Percentiles rank a stretch among this genome's conserved stretches.
Conservation (phyloP, 2,797 vertebrate species). For the Epinephelus awoara region DNA sequence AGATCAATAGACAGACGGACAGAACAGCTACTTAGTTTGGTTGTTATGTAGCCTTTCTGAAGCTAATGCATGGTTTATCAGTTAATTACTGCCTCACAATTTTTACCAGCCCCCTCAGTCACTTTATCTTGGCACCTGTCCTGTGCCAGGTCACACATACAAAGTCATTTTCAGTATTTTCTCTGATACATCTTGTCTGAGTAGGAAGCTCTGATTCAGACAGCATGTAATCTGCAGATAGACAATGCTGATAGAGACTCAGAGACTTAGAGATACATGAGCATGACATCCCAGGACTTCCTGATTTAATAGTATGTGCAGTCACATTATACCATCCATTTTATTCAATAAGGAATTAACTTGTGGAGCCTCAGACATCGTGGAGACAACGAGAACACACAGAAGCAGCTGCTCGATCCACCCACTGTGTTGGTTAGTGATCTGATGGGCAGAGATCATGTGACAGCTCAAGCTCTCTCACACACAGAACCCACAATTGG, state of each 20-base stretch:
- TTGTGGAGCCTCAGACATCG: slow-evolving; percentile 41
- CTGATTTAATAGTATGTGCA: slow-evolving; percentile 52
- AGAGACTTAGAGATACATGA: slow-evolving; percentile 11
- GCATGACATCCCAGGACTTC: slow-evolving; percentile 53
- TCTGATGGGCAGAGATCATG: slow-evolving; percentile 49
- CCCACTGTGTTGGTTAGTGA: slow-evolving; percentile 30
- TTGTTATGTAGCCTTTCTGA: too few relatives aligned
- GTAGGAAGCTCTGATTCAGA: slow-evolving; percentile 43
- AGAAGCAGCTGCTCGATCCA: slow-evolving; percentile 31
- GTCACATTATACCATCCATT: slow-evolving; percentile 40
- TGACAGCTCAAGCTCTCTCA: slow-evolving; percentile 49
- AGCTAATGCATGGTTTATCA: too few relatives aligned
- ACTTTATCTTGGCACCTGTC: too few relatives aligned
- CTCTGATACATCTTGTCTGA: slow-evolving; percentile 20
- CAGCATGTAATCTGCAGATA: slow-evolving; percentile 28
- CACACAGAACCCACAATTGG: slow-evolving; percentile 68
- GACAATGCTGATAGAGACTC: slow-evolving; percentile 7
- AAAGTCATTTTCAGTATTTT: slow-evolving; percentile 38
- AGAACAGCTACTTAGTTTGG: too few relatives aligned
- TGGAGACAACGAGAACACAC: slow-evolving; percentile 52
- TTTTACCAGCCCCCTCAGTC: too few relatives aligned
- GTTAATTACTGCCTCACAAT: too few relatives aligned
- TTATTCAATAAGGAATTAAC: slow-evolving; percentile 52
- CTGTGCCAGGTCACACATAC: slow-evolving; percentile 46
- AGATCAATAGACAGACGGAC: too few relatives aligned